Evolutionary conservation across 2,113 vertebrate species (phyloP).

Genomic region (Himantopus leucocephalus): DNA sequence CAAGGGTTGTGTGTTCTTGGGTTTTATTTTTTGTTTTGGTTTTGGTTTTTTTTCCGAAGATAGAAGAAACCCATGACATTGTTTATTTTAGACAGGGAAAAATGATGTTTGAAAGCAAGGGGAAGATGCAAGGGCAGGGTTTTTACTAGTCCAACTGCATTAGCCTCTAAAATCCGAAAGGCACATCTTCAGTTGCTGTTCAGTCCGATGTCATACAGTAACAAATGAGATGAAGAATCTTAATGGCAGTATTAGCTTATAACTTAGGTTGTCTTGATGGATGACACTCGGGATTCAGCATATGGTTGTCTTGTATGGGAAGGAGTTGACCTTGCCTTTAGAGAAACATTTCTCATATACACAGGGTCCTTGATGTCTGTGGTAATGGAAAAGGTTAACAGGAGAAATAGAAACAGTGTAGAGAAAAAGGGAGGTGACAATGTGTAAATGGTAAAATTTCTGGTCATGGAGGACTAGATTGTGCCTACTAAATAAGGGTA

Average conservation of each 20-base stretch:
- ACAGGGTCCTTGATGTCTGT: not conserved
- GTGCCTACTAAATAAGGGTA: not conserved
- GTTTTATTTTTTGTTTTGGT: not conserved
- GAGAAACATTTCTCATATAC: not conserved
- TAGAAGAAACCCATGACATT: not conserved
- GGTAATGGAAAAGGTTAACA: not conserved
- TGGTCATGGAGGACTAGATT: not conserved
- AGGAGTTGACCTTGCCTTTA: not conserved
- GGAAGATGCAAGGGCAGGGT: not conserved
- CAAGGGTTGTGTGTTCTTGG: not conserved
- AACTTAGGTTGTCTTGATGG: not conserved
- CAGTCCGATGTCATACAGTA: not conserved
- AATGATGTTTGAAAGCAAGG: not conserved
- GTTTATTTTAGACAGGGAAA: not conserved
- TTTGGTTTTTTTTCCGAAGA: not conserved
- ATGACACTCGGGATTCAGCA: not conserved
- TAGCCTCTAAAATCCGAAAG: not conserved
- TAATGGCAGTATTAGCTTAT: not conserved
- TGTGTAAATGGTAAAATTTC: not conserved
- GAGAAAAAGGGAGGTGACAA: not conserved
- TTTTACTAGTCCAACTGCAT: not conserved
- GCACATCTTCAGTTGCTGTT: not conserved
- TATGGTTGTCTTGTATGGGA: not conserved
- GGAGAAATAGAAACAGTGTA: not conserved
- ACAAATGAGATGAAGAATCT: not conserved